Percentiles rank a stretch among this genome's conserved stretches.
Conservation (phyloP, 2,113 vertebrate genomes). For the Chaetodon auriga region DNA sequence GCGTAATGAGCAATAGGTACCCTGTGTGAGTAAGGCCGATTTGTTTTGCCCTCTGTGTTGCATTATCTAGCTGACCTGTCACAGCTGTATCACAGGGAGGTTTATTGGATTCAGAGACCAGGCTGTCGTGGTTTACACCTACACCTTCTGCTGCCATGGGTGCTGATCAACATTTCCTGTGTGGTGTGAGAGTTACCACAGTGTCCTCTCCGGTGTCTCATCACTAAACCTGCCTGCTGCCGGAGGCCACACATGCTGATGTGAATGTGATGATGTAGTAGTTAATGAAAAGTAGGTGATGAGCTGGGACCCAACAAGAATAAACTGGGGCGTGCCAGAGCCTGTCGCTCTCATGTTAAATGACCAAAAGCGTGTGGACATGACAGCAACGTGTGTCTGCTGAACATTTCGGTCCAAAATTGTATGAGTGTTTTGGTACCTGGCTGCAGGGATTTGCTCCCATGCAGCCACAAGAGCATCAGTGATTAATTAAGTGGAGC, state of each 20-base stretch:
- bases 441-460: not conserved
- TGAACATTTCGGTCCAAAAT: not conserved
- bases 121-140: slow-evolving; percentile 57
- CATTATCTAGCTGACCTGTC: slow-evolving; percentile 73
- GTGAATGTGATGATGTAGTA: slow-evolving; percentile 17
- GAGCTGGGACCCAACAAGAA: not conserved
- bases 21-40: slow-evolving; percentile 52
- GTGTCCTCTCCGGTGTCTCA: slow-evolving; percentile 36
- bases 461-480: slow-evolving; percentile 4
- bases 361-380: not conserved
- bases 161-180: slow-evolving; percentile 60
- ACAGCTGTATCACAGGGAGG: slow-evolving; percentile 62
- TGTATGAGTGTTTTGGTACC: not conserved
- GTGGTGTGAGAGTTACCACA: slow-evolving; percentile 23
- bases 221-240: slow-evolving; percentile 32
- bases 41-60: slow-evolving; percentile 67
- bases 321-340: not conserved
- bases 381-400: not conserved
- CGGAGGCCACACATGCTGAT: slow-evolving; percentile 14
- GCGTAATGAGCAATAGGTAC: slow-evolving; percentile 58
- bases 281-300: slow-evolving; percentile 26
- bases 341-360: not conserved
- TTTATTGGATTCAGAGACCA: slow-evolving; percentile 70
- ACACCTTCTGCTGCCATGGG: slow-evolving; percentile 57
- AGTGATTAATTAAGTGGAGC: not conserved